Base-by-base conservation (phyloP, 2,797 vertebrate genomes). In the Tenualosa ilisha region DNA sequence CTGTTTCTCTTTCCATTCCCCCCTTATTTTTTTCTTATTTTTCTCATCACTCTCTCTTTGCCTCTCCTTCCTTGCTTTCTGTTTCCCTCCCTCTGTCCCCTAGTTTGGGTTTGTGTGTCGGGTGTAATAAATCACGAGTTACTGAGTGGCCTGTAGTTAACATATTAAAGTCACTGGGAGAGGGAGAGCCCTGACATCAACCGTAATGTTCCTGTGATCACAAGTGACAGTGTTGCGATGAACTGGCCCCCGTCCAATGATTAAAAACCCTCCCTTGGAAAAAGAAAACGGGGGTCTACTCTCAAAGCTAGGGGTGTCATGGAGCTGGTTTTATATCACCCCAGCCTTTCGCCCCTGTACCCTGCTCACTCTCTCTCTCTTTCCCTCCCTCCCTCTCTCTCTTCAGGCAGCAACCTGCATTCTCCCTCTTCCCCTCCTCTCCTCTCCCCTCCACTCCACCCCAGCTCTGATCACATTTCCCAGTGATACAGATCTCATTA, bases 401-500 rank as follows among this genome's bases (percentile, higher is more conserved):
- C 79, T 31, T 15, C 65, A 0, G 12, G 13, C 26, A 37, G 13
- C 63, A 68, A 37, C 68, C 68, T 13, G 68, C 37, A 31, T 43
- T 75, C 37, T n/a, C 37, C 17, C 7, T 75, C 68, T 75, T 72
- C 31, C 26, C 84, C 86, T 89, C 72, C 83, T 81, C 88, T 87
- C 84, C 46, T 59, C 54, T 0, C 82, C 63, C 63, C 68, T 37
- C 24, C 81, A 85, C 86, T 86, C 91, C 88, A 87, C 90, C 84
- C 85, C 59, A 88, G 88, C 92, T 93, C 82, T 91, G 93, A 94
- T 94, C 93, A 84, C 89, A 92, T 95, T 94, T 94, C 94, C 86
- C 88, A 89, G 92, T 92, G 93, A 95, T 95, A 94, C 91, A 92
- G 94, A 95, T 95, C 94, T 95, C 92, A 94, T 95, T 95, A 95